Conservation (phyloP, 1,140 invertebrate species). For the Vollenhovia emeryi region DNA sequence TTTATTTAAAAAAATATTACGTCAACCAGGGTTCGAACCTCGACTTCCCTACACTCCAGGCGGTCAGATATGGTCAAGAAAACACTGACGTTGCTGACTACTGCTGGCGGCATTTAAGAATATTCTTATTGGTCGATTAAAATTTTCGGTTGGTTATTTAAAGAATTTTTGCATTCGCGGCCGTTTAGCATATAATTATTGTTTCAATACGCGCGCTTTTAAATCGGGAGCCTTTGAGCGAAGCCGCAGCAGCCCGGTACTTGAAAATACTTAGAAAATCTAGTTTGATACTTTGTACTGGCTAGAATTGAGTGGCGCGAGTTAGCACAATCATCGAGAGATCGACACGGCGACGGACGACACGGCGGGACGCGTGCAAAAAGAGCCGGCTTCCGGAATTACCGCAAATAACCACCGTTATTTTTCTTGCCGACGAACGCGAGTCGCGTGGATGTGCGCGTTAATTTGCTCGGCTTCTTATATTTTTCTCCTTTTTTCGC, state of each 20-base stretch:
- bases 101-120: too few species aligned
- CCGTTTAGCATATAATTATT: neutral
- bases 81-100: too few species aligned
- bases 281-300: conserved; percentile 8
- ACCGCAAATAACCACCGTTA: conserved; percentile 60
- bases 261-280: neutral
- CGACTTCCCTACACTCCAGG: too few species aligned
- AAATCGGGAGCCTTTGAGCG: neutral
- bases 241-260: neutral
- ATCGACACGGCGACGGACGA: conserved; percentile 39
- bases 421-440: conserved; percentile 47
- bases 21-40: too few species aligned
- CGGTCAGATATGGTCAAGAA: too few species aligned
- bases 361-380: conserved; percentile 47
- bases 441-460: conserved; percentile 45
- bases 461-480: conserved; percentile 40
- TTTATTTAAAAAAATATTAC: too few species aligned
- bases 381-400: conserved; percentile 56
- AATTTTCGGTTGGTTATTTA: too few species aligned
- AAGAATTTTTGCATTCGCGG: neutral
- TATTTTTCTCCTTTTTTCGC: neutral
- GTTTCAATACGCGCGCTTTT: neutral
- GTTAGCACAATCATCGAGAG: conserved; percentile 43
- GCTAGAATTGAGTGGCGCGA: conserved; percentile 37
- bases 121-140: too few species aligned